Base-by-base conservation (phyloP, 1,140 invertebrate genomes). In the Hyles vespertilio region DNA sequence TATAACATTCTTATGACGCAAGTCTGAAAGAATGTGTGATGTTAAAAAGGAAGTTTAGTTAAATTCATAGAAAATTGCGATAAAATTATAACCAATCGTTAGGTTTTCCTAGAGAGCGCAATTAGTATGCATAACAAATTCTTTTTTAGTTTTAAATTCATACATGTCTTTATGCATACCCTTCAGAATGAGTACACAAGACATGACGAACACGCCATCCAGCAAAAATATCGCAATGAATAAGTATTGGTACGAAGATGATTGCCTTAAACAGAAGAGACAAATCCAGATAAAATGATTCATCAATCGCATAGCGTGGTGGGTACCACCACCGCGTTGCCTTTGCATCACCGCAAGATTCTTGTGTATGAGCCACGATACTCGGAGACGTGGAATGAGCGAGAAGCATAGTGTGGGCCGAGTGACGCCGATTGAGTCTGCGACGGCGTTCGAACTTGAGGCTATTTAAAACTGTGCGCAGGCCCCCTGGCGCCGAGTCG, bases 391-490 rank as follows among this genome's bases (percentile, higher is more conserved):
- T 86, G 72, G 83, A 87, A 89, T 84, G 84, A 89, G 86, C 86
- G 83, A 87, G 84, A 87, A 89, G 63, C 74, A 81, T 55, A 77
- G 81, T 82, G 86, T 86, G 83, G 86, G 86, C 73, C 77, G 83
- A 81, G 65, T 87, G 85, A 88, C 82, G 84, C 75, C 73, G 83
- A 79, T 51, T 67, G 80, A 77, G 68, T 79, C 72, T 67, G 81
- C 65, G 65, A 67, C 78, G 67, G 62, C 68, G 78, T 79, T 80
- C 78, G 72, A 76, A 81, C 74, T 73, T 72, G 79, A 86, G 84
- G 88, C 88, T 89, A 89, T 89, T 89, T 89, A 89, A 89, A 89
- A 89, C 81, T 84, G 75, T 85, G 88, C 88, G 88, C 88, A 89
- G 75, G 85, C 81, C 81, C 82, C 79, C 73, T 79, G 83, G 82